phyloP scores from a whole-genome alignment of 2,888 invertebrate genomes.

The Acheta domesticus region DNA sequence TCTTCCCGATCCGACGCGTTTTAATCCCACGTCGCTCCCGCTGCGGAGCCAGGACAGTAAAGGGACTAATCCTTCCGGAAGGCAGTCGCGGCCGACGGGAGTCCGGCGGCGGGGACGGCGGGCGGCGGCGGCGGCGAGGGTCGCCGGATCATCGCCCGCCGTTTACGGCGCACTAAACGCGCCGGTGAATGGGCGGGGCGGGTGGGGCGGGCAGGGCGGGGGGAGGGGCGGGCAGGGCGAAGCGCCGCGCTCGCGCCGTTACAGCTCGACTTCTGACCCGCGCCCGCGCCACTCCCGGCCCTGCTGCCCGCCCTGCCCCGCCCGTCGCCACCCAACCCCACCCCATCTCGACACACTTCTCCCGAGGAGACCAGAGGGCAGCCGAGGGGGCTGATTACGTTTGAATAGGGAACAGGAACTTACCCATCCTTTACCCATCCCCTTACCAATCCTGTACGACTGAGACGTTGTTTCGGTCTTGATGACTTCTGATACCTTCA shows the following conservation, averaged over 20 bases:
- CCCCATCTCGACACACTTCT: neutral
- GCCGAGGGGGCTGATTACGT: no score
- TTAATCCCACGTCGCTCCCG: neutral
- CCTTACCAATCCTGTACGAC: no score
- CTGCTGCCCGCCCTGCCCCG: neutral
- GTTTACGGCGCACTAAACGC: neutral
- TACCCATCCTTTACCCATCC: no score
- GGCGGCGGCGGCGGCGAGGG: neutral
- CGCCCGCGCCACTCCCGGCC: neutral
- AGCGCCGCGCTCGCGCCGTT: neutral
- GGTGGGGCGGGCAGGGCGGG: neutral
- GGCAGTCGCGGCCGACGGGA: neutral
- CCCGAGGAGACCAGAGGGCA: neutral
- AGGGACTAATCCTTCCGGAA: conserved; percentile 18
- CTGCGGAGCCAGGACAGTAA: neutral
- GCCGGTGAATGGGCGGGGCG: neutral
- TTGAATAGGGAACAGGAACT: no score
- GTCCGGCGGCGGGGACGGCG: neutral
- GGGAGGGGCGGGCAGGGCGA: neutral
- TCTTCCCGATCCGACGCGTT: neutral
- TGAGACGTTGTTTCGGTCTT: no score
- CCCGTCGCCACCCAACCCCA: neutral
- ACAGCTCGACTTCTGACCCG: neutral
- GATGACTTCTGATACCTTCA: no score
- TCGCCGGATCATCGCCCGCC: neutral